Evolutionary conservation across 2,888 invertebrate genomes (phyloP).

Genomic region (Sipha maydis): DNA sequence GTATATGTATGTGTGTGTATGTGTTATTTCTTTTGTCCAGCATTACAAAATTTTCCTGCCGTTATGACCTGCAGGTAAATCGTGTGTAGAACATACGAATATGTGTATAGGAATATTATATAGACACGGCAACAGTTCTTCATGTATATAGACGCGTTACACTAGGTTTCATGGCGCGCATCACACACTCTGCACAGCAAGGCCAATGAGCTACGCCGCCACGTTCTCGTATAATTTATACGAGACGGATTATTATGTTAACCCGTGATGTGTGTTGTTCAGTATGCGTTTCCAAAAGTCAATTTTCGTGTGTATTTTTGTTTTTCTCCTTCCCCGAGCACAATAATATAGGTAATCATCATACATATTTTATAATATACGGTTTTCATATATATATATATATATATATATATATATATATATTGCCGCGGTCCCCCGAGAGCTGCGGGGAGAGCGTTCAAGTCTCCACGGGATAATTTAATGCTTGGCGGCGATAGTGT

Average conservation of each 20-base stretch:
- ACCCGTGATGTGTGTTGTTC: constrained; percentile 14
- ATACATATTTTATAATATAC: neutral
- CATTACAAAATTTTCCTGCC: constrained; percentile 58
- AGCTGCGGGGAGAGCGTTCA: constrained; percentile 19
- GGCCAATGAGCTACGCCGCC: constrained; percentile 30
- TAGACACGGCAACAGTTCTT: constrained; percentile 36
- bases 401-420: neutral
- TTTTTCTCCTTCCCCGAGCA: neutral
- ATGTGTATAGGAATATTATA: constrained; percentile 14
- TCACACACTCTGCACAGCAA: constrained; percentile 4
- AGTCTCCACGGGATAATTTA: constrained; percentile 54
- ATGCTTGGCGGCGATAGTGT: neutral
- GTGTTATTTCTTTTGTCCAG: constrained; percentile 59
- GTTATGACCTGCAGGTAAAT: constrained; percentile 60
- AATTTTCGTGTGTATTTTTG: constrained; percentile 17
- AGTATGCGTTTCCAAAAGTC: constrained; percentile 20
- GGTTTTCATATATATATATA: neutral
- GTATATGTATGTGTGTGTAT: neutral
- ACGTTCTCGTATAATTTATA: constrained; percentile 34
- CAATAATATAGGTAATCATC: neutral
- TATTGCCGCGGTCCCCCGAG: neutral
- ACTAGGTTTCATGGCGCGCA: constrained; percentile 18
- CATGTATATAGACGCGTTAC: neutral
- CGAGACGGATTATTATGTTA: constrained; percentile 28
- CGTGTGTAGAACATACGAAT: constrained; percentile 36